Conservation (phyloP, 2,113 vertebrate species). For the Osmerus eperlanus region DNA sequence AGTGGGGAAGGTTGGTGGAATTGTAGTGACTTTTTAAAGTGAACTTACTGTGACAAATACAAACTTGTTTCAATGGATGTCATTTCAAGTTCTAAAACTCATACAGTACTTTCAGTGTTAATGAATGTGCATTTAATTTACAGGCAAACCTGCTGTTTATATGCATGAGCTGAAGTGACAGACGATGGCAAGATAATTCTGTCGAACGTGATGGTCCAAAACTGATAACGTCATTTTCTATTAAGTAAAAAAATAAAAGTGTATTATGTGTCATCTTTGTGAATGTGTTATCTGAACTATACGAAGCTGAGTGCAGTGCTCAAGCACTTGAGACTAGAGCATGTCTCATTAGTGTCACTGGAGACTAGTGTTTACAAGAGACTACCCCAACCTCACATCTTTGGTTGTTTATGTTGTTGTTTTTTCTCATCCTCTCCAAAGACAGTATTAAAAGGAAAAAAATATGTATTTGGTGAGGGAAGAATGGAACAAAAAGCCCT, state of each 20-base stretch:
- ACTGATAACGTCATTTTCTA: not conserved
- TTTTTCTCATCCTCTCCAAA: conserved; percentile 47
- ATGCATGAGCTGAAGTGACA: no score
- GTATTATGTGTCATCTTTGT: conserved; percentile 19
- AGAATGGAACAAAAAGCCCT: conserved; percentile 40
- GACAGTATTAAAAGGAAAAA: conserved; percentile 48
- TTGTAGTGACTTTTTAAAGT: no score
- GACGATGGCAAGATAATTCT: no score
- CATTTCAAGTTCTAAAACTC: no score
- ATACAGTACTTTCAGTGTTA: no score
- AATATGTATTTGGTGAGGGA: conserved; percentile 41
- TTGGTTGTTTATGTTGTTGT: conserved; percentile 41
- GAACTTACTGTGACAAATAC: no score
- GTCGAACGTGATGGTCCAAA: not conserved
- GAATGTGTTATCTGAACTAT: conserved; percentile 33
- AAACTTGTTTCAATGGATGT: no score
- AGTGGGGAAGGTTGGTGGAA: not conserved
- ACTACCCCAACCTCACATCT: conserved; percentile 31
- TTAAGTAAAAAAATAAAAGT: not conserved
- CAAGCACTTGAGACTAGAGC: conserved; percentile 56
- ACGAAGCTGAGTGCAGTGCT: conserved; percentile 33
- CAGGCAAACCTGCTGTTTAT: no score
- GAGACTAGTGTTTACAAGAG: conserved; percentile 48
- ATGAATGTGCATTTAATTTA: no score
- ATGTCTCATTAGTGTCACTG: conserved; percentile 42